phyloP scores from a whole-genome alignment of 2,888 invertebrate species.

The Mactromeris polynyma region DNA sequence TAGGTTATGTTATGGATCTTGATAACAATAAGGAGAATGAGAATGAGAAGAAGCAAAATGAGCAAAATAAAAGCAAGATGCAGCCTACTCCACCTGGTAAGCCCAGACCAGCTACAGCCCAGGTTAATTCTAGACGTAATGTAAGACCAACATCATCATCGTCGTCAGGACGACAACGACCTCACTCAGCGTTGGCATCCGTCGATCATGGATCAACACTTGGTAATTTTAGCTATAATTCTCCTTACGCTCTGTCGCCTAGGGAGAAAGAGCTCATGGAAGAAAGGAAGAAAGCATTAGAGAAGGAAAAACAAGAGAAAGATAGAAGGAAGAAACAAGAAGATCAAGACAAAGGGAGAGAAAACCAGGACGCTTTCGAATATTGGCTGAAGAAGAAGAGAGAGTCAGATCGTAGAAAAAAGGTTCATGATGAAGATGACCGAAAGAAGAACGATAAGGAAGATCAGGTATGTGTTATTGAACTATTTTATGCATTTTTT shows the following conservation, averaged over 20 bases:
- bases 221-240: conserved; percentile 79
- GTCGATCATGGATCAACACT: conserved; percentile 50
- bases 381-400: conserved; percentile 79
- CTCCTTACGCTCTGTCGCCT: conserved; percentile 83
- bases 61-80: conserved; percentile 49
- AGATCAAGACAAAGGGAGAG: conserved; percentile 74
- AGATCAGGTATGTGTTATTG: conserved; percentile 73
- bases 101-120: conserved; percentile 81
- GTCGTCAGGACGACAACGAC: conserved; percentile 70
- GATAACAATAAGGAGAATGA: conserved; percentile 69
- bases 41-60: neutral
- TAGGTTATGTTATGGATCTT: conserved; percentile 63
- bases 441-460: conserved; percentile 68
- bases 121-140: conserved; percentile 61
- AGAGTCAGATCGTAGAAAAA: conserved; percentile 68
- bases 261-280: conserved; percentile 77
- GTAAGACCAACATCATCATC: conserved; percentile 66
- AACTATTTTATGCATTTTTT: neutral
- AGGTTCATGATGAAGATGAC: conserved; percentile 71
- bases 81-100: conserved; percentile 77
- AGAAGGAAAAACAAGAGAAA: conserved; percentile 76
- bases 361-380: conserved; percentile 80
- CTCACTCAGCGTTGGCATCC: conserved; percentile 76
- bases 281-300: conserved; percentile 74
- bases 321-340: conserved; percentile 76